These are phyloP conservation scores for Drosophila anomalipes DNA, from an alignment of 2,888 invertebrate species.

Conservation along the genomic window DNA sequence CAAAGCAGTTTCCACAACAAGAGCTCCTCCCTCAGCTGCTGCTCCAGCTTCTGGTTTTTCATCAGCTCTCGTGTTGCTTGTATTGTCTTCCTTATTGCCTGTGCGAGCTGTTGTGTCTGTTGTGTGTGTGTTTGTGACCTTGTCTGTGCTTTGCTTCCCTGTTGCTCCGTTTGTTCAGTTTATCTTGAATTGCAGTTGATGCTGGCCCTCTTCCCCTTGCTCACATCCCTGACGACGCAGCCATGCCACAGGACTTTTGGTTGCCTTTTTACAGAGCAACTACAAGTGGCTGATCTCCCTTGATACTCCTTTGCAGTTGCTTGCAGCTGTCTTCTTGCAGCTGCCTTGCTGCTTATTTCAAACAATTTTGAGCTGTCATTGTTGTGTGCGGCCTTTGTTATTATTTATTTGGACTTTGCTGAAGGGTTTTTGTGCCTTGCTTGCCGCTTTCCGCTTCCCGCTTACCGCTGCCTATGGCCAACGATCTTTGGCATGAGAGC, in stretches of 20 bases:
- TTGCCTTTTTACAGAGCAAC: conserved; percentile 37
- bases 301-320: conserved; percentile 21
- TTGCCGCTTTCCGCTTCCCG: conserved; percentile 3
- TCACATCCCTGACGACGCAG: not conserved
- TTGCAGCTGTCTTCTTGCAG: conserved; percentile 1
- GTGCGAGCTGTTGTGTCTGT: conserved; percentile 3
- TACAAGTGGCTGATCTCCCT: conserved; percentile 32
- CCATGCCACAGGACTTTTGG: conserved; percentile 29
- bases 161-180: conserved; percentile 68
- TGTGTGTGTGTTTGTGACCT: conserved; percentile 46
- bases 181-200: conserved; percentile 74
- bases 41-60: conserved; percentile 22
- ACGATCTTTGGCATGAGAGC: conserved; percentile 16
- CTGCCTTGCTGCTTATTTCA: conserved; percentile 19
- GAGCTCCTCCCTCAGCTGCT: conserved; percentile 20
- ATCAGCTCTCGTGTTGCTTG: conserved; percentile 30
- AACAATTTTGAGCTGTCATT: conserved; percentile 43
- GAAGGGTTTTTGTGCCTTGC: conserved; percentile 16
- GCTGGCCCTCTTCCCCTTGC: not conserved
- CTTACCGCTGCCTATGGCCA: conserved; percentile 14
- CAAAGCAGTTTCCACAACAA: conserved; percentile 58
- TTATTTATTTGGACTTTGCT: conserved; percentile 65
- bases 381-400: conserved; percentile 65
- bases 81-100: conserved; percentile 38
- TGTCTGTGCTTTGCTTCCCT: conserved; percentile 48